A percentile compares a stretch with the other conserved stretches of the same genome.
Evolutionary conservation across 2,888 invertebrate genomes (phyloP).

Genomic region (Parthenolecanium corni): DNA sequence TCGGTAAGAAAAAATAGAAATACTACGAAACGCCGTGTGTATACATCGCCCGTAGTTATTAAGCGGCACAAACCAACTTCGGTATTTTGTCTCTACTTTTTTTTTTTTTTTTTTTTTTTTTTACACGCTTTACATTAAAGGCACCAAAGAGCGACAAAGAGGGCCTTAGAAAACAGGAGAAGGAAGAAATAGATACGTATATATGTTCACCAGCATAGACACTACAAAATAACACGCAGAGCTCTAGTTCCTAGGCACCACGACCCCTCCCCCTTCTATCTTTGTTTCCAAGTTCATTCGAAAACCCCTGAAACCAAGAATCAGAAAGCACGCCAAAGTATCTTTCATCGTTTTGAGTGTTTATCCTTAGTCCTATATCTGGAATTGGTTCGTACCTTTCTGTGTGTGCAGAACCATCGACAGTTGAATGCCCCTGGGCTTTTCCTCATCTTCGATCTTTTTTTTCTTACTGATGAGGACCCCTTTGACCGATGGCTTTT

Average conservation of each 20-base stretch:
- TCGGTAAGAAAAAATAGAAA: conserved; percentile 29
- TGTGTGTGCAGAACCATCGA: conserved; percentile 7
- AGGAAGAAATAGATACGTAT: not conserved
- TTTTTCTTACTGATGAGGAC: not conserved
- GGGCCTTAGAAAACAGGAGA: not conserved
- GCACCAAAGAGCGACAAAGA: not conserved
- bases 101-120: not conserved
- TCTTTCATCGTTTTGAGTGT: conserved; percentile 5
- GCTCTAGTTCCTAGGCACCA: not conserved
- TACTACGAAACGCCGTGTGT: conserved; percentile 23
- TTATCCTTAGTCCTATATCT: not conserved
- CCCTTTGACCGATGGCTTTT: too few relatives aligned
- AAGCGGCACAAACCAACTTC: conserved; percentile 19
- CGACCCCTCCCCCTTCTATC: not conserved
- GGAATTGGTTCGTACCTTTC: not conserved
- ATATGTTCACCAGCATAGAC: not conserved
- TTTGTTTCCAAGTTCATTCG: not conserved
- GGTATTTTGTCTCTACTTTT: conserved; percentile 15
- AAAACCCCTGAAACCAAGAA: not conserved
- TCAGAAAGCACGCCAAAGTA: too few relatives aligned
- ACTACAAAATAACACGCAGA: not conserved
- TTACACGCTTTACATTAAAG: not conserved
- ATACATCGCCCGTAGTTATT: conserved; percentile 24
- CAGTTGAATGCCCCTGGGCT: conserved; percentile 10
- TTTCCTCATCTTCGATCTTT: conserved; percentile 20